Evolutionary conservation across 2,113 vertebrate genomes (phyloP), one percentile per base, ranked within the genome.

Genomic region (Pelobates fuscus): DNA sequence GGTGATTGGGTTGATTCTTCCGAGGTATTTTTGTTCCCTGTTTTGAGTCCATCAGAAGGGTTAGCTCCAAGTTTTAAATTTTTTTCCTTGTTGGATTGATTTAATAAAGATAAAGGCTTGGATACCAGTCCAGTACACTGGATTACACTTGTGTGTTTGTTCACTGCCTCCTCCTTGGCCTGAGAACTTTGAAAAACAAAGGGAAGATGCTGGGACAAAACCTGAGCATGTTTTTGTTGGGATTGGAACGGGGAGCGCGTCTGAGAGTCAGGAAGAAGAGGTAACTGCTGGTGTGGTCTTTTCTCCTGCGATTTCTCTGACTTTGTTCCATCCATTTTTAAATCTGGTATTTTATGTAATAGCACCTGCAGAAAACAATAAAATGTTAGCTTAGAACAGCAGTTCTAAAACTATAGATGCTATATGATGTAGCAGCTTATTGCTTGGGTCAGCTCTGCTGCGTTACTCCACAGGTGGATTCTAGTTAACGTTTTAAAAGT

Each of bases 111-210:
- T 80, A 90, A 83, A 80, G 94, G 89, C 84, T 92, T 94, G 80
- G 91, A 85, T 78, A 91, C 88, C 86, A 92, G 83, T 84, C 94
- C 94, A 17, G 93, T 95, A 84, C 94, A 88, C 88, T 97, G 95
- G 85, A 98, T 96, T 77, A 97, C 95, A 84, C 96, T 96, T 79
- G 91, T 91, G 80, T 97, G 94, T 91, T 94, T 93, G 90, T 95
- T 94, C 88, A 90, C 86, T 86, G 90, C 87, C 78, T 93, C 93
- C 85, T 93, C 92, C 88, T 90, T 88, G 81, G 90, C 81, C 86
- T 90, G 89, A 89, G 91, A 88, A 88, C 88, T 94, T 90, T 90
- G 91, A 88, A 93, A 93, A 89, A 94, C 85, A 82, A 91, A 89
- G 0, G 92, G 88, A 84, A 92, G 82, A 81, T 94, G 90, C 87